These are phyloP conservation scores for Sandelia bainsii DNA, from an alignment of 2,797 vertebrate species.

Conservation along the genomic window DNA sequence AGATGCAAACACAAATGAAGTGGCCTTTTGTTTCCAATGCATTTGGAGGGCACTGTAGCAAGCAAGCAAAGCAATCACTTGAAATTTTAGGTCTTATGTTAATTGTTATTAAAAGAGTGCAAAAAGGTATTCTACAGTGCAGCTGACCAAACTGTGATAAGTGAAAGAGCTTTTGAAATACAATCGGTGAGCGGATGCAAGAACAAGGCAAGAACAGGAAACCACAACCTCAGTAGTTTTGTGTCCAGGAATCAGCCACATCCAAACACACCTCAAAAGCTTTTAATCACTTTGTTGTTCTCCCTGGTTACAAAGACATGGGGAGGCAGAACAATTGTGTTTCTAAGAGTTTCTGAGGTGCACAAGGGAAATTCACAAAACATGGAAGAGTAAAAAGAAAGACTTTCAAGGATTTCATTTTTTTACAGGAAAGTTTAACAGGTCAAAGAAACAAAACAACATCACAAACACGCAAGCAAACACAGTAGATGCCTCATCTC, in stretches of 20 bases:
- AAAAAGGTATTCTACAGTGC: constrained; percentile 2
- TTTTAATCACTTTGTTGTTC: constrained; percentile 79
- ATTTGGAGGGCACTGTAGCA: no score
- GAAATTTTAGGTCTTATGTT: no score
- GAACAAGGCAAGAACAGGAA: constrained; percentile 59
- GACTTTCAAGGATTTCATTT: constrained; percentile 57
- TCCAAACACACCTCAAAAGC: constrained; percentile 73
- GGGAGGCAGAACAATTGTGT: constrained; percentile 65
- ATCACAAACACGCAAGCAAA: constrained; percentile 67
- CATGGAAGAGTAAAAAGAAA: constrained; percentile 44
- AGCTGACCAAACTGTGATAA: constrained; percentile 13
- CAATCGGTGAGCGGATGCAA: constrained; percentile 43
- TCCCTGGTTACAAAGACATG: constrained; percentile 75
- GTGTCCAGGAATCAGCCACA: constrained; percentile 62
- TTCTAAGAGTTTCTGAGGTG: constrained; percentile 65
- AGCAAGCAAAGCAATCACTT: no score
- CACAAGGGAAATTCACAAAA: constrained; percentile 71
- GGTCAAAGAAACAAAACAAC: constrained; percentile 79
- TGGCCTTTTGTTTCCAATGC: no score
- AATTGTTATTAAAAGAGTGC: background rate
- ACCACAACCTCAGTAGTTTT: constrained; percentile 35
- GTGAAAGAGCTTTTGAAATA: constrained; percentile 30
- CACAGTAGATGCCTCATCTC: constrained; percentile 73
- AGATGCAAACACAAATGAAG: no score
- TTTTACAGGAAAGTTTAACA: constrained; percentile 72